A percentile compares a stretch with the other conserved stretches of the same genome.
These are phyloP conservation scores for Eurytoma californica DNA, from an alignment of 2,888 invertebrate species.

Conservation along the genomic window DNA sequence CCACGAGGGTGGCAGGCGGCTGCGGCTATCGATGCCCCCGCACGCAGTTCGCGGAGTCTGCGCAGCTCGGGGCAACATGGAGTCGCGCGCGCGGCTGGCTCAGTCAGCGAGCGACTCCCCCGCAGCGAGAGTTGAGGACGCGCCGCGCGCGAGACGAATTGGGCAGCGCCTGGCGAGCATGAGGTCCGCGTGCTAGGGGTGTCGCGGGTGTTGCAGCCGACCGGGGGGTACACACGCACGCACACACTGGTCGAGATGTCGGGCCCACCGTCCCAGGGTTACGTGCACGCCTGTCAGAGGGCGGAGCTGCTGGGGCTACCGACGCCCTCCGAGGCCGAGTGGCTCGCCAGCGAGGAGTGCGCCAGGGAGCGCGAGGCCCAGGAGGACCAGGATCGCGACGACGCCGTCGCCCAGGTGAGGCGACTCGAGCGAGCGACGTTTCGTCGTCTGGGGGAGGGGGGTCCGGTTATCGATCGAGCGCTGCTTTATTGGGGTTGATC, in stretches of 20 bases:
- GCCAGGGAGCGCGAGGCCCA: constrained; percentile 43
- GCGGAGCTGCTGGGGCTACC: constrained; percentile 86
- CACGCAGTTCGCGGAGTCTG: constrained; percentile 21
- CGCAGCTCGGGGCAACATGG: constrained; percentile 46
- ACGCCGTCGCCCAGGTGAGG: constrained; percentile 62
- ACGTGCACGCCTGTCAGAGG: constrained; percentile 86
- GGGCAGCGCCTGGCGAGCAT: neutral
- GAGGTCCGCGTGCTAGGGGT: neutral
- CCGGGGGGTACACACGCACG: neutral
- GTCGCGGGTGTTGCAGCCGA: neutral
- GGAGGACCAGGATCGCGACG: constrained; percentile 58
- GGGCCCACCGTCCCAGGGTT: constrained; percentile 67
- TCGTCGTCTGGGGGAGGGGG: constrained; percentile 59
- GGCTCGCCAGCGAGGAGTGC: constrained; percentile 62
- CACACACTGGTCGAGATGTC: neutral
- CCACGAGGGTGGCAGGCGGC: neutral
- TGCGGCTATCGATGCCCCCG: constrained; percentile 17
- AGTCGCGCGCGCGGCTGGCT: constrained; percentile 1
- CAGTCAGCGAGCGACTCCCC: neutral
- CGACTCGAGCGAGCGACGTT: neutral
- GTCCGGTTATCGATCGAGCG: neutral
- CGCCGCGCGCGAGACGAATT: neutral
- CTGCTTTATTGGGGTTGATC: neutral
- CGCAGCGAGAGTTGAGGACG: neutral
- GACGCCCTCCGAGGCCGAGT: constrained; percentile 82